Evolutionary conservation across 2,888 invertebrate genomes (phyloP), one percentile per base, ranked within the genome.

Genomic region (Macrosoma leucophasiata): DNA sequence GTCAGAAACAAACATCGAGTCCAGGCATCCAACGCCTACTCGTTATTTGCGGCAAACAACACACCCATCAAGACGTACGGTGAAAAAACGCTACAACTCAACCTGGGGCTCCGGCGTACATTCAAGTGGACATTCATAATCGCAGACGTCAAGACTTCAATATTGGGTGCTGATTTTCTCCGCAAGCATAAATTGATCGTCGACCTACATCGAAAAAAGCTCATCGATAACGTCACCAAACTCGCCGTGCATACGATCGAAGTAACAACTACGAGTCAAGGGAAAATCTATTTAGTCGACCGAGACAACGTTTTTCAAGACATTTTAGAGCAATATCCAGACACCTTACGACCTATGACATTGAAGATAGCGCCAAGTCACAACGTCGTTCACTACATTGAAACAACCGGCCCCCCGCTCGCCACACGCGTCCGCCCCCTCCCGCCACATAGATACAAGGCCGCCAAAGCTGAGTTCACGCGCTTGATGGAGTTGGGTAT

Each of bases 41-140:
- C 30, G 9, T 23, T 50, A n/a, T 41, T 36, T 20, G 48, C 51
- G 1, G 50, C 48, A n/a, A 55, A 52, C 26, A 30, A 30, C 10
- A 45, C 39, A 6, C 35, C 26, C n/a, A 45, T 45, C 9, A 33
- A 11, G 8, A 40, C 40, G 8, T 43, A 33, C 21, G 43, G 43
- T n/a, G 30, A 29, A 13, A 22, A 27, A 25, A 28, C 33, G 4
- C 8, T 43, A 6, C 20, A 8, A 20, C 33, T 43, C 8, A 30
- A 39, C 23, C 9, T 46, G 8, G 40, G 36, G 7, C 22, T 48
- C 18, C 31, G 29, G 3, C 36, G 48, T 10, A 18, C 21, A 6
- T 45, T 41, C 14, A n/a, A 18, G 11, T 45, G 43, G 38, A 39
- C 36, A 17, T 45, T 43, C 12, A 39, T 40, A 10, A 13, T 48